Evolutionary conservation across 2,113 vertebrate genomes (phyloP), one percentile per base, ranked within the genome.

Genomic region (Procavia capensis): DNA sequence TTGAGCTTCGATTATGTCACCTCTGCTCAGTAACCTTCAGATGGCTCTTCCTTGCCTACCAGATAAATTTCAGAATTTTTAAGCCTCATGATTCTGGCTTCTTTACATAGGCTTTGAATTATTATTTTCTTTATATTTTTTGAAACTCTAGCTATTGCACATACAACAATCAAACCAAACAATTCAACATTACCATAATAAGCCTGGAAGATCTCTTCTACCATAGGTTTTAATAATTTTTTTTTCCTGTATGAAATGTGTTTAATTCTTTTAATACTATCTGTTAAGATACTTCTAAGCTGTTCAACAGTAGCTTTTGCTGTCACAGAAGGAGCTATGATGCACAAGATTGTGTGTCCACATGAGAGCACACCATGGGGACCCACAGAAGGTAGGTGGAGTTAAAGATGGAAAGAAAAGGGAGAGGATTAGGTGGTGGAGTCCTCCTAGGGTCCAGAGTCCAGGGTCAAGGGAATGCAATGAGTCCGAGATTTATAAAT

Each of bases 1-100:
- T 80, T 90, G 41, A 93, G 79, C 41, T 96, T 96, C 96, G 91
- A 94, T 97, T 95, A 88, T 95, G 79, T 89, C 88, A 95, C 75
- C 63, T 34, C 47, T 86, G 50, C 81, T 95, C 85, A 91, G 39
- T 96, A 91, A 97, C 91, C 94, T 96, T 97, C 94, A 96, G 72
- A 94, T 93, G 50, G 59, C 36, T 95, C 54, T 95, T 94, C 93
- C 85, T 95, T 94, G 50, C 72, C 88, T 93, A 93, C 43, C 72
- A 92, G 93, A 82, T 72, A 76, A 84, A 90, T 64, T 93, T 85
- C 72, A 86, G 63, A 92, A 81, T 82, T 95, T 79, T 75, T 85
- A 92, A 92, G 43, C 31, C 54, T 85, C 74, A 78, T 85, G 45
- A 85, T 92, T 29, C 66, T 88, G 87, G 59, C 50, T 95, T 78